phyloP scores from a whole-genome alignment of 2,888 invertebrate species.

The Epistrophe eligans region DNA sequence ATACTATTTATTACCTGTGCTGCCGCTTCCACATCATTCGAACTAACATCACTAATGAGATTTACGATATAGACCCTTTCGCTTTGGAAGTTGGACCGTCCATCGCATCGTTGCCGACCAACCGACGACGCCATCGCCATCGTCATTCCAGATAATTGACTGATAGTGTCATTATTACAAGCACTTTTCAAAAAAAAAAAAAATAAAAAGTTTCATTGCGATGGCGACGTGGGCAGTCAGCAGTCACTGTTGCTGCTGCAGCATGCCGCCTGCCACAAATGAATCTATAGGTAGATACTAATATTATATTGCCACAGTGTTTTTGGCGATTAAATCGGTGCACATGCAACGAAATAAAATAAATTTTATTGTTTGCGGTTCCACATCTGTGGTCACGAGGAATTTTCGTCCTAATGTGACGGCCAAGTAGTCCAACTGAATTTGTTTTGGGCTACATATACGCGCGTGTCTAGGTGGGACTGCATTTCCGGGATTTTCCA shows the following conservation, averaged over 20 bases:
- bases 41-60: conserved; percentile 54
- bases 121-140: background rate
- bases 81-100: conserved; percentile 23
- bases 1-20: background rate
- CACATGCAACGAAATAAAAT: conserved; percentile 38
- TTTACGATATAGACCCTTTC: conserved; percentile 60
- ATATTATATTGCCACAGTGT: conserved; percentile 31
- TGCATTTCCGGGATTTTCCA: conserved; percentile 46
- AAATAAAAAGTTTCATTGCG: conserved; percentile 25
- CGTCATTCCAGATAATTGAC: conserved; percentile 29
- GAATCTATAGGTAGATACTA: background rate
- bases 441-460: background rate
- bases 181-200: conserved; percentile 52
- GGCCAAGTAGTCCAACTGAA: background rate
- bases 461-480: conserved; percentile 9
- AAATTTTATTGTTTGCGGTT: conserved; percentile 63
- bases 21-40: background rate
- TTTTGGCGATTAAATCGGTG: conserved; percentile 54
- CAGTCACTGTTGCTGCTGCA: background rate
- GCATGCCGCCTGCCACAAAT: conserved; percentile 11
- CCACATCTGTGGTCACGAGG: conserved; percentile 67
- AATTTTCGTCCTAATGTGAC: conserved; percentile 39
- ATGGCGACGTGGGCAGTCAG: conserved; percentile 24
- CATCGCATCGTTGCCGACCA: background rate
- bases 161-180: conserved; percentile 56